Percentiles rank a stretch among this genome's conserved stretches.
phyloP scores from a whole-genome alignment of 1,140 invertebrate species.

The Eupristina koningsbergeri region DNA sequence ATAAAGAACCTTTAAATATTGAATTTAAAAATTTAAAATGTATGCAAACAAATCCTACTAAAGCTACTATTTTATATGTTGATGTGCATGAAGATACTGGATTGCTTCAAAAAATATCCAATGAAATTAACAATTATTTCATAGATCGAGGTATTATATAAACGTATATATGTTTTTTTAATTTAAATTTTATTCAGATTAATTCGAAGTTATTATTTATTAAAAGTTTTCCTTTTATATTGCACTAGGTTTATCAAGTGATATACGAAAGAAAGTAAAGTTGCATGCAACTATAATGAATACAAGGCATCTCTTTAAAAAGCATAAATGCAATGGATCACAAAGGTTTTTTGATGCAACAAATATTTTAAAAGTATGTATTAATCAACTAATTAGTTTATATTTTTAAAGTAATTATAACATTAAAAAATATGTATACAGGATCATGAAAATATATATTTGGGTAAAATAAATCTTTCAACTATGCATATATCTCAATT shows the following conservation, averaged over 20 bases:
- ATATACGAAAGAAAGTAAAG: slow-evolving; percentile 74
- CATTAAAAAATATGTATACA: slow-evolving; percentile 59
- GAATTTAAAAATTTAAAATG: slow-evolving; percentile 81
- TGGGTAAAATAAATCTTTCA: slow-evolving; percentile 74
- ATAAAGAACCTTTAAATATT: slow-evolving; percentile 70
- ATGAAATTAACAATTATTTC: slow-evolving; percentile 75
- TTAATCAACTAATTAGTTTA: slow-evolving; percentile 47
- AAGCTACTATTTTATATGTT: slow-evolving; percentile 82
- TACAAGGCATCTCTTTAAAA: slow-evolving; percentile 72
- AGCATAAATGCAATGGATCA: slow-evolving; percentile 57
- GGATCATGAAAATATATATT: slow-evolving; percentile 74
- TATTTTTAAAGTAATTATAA: slow-evolving; percentile 36
- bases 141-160: slow-evolving; percentile 50
- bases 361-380: slow-evolving; percentile 77
- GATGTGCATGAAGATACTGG: slow-evolving; percentile 74
- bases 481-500: slow-evolving; percentile 76
- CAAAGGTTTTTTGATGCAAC: slow-evolving; percentile 78
- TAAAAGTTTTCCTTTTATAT: too few relatives aligned
- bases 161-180: too few relatives aligned
- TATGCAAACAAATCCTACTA: slow-evolving; percentile 85
- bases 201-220: too few relatives aligned
- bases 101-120: slow-evolving; percentile 77
- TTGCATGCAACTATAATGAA: slow-evolving; percentile 87
- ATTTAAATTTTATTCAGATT: too few relatives aligned
- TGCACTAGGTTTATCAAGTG: slow-evolving; percentile 45